Conservation (phyloP, 2,797 vertebrate genomes). For the Alcedo atthis region DNA sequence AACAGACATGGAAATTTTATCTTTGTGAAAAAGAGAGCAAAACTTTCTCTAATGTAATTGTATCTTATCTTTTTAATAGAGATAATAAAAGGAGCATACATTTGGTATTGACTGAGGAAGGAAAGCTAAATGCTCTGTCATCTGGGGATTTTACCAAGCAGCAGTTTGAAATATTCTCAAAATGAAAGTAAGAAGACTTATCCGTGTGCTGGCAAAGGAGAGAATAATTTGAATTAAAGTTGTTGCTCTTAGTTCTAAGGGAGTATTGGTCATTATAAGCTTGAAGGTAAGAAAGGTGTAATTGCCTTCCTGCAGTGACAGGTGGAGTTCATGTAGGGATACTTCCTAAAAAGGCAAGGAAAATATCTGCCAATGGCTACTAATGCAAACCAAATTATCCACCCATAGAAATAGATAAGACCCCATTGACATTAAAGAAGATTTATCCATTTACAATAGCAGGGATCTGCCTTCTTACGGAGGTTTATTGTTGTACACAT, state of each 20-base stretch:
- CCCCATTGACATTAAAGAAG: constrained; percentile 6
- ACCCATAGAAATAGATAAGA: neutral
- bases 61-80: constrained; percentile 7
- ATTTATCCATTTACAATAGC: constrained; percentile 4
- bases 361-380: neutral
- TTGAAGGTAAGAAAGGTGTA: neutral
- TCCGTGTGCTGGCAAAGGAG: neutral
- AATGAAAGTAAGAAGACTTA: neutral
- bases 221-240: neutral
- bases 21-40: neutral
- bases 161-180: neutral
- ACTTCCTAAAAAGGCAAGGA: neutral
- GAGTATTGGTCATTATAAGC: neutral
- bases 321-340: neutral
- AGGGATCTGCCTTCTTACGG: constrained; percentile 1
- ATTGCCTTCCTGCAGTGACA: constrained; percentile 5
- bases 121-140: constrained; percentile 13
- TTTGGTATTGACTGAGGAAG: neutral
- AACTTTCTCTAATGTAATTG: neutral
- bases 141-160: neutral
- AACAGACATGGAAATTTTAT: neutral
- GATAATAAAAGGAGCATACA: neutral
- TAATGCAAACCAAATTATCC: constrained; percentile 10
- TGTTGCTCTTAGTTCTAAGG: neutral
- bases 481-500: constrained; percentile 10